These are phyloP conservation scores for Zaprionus davidi DNA, from an alignment of 1,140 invertebrate genomes.

Conservation along the genomic window DNA sequence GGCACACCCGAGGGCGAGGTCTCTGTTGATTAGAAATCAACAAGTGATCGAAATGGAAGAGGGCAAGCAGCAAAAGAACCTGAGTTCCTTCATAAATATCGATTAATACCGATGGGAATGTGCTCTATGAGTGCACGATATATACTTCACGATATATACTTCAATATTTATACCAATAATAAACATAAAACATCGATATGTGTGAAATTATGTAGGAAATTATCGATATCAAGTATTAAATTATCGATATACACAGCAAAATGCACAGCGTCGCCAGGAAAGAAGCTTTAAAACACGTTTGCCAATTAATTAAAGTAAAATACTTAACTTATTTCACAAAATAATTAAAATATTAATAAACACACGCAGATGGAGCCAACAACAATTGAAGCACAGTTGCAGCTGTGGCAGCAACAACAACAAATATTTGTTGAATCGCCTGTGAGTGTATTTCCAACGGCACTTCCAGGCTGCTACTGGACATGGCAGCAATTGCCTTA, in stretches of 20 bases:
- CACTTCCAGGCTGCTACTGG: slow-evolving; percentile 4
- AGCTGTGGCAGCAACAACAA: not conserved
- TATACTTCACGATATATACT: too few species aligned
- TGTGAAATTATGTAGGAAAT: not conserved
- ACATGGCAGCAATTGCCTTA: not conserved
- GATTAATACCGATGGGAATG: not conserved
- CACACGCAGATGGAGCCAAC: not conserved
- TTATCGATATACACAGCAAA: not conserved
- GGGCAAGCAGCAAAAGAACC: not conserved
- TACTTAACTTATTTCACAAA: not conserved
- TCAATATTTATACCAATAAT: not conserved
- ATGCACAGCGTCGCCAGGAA: not conserved
- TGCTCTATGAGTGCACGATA: too few species aligned
- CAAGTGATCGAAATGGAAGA: not conserved
- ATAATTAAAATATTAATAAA: not conserved
- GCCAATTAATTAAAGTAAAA: not conserved
- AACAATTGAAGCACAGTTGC: not conserved
- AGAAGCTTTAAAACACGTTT: not conserved
- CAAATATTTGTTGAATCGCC: not conserved
- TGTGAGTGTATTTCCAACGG: not conserved
- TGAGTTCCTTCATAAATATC: not conserved
- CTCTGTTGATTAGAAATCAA: not conserved
- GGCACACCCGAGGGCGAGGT: not conserved
- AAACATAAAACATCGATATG: not conserved
- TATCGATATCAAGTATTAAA: not conserved